A percentile compares a stretch with the other conserved stretches of the same genome.
These are phyloP conservation scores for Catostomus latipinnis DNA, from an alignment of 2,797 vertebrate genomes.

Conservation along the genomic window DNA sequence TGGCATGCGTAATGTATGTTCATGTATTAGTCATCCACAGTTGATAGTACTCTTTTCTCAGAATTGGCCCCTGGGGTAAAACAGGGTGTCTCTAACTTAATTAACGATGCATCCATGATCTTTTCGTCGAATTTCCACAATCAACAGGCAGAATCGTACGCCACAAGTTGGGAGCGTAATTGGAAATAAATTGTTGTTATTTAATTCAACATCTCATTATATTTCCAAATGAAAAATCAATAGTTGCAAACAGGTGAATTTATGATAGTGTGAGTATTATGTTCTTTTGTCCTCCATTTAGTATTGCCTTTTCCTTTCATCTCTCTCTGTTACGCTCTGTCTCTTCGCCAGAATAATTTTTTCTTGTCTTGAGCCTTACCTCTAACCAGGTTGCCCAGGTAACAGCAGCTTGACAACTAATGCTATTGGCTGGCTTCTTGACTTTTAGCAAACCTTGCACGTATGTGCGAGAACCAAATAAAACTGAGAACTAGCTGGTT, in stretches of 20 bases:
- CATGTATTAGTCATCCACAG: constrained; percentile 49
- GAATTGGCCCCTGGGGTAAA: constrained; percentile 55
- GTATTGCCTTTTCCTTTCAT: constrained; percentile 43
- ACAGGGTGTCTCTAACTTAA: constrained; percentile 60
- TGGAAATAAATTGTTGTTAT: background rate
- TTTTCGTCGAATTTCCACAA: constrained; percentile 11
- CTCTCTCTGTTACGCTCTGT: constrained; percentile 33
- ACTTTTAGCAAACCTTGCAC: constrained; percentile 59
- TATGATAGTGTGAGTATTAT: constrained; percentile 14
- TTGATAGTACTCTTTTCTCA: constrained; percentile 49
- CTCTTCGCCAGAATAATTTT: constrained; percentile 64
- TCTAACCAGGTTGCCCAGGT: constrained; percentile 80
- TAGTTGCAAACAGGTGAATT: background rate
- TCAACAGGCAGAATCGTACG: constrained; percentile 35
- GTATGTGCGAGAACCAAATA: constrained; percentile 30
- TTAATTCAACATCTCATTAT: background rate
- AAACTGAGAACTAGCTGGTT: constrained; percentile 6
- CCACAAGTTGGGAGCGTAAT: constrained; percentile 14
- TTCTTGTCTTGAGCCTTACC: constrained; percentile 75
- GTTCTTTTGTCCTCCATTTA: constrained; percentile 31
- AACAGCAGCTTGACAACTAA: constrained; percentile 80
- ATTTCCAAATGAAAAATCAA: background rate
- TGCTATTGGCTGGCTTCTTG: constrained; percentile 75
- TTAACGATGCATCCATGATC: constrained; percentile 56
- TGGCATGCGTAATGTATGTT: constrained; percentile 52